Percentiles rank a stretch among this genome's conserved stretches.
These are phyloP conservation scores for Synodontis membranacea DNA, from an alignment of 2,113 vertebrate genomes.

Conservation along the genomic window DNA sequence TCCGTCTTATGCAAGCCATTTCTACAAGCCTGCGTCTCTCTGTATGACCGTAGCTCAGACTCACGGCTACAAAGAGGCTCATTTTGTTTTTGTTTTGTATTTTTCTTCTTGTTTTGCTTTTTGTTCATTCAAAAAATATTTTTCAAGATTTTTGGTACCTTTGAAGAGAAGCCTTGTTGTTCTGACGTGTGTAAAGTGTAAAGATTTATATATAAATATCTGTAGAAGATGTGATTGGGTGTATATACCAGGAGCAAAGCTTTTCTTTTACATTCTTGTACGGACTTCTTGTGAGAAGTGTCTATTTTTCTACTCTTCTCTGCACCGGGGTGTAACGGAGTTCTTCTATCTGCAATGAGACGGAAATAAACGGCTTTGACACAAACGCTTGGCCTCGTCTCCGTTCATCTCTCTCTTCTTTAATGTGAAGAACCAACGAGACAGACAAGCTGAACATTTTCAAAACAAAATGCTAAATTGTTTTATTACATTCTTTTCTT, in stretches of 20 bases:
- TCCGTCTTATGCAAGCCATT: constrained; percentile 64
- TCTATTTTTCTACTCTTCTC: constrained; percentile 66
- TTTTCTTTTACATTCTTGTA: constrained; percentile 58
- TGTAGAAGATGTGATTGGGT: constrained; percentile 48
- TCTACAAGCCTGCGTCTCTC: constrained; percentile 58
- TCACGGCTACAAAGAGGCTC: constrained; percentile 53
- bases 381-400: constrained; percentile 24
- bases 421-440: background rate
- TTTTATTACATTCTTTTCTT: background rate
- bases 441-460: no score
- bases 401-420: background rate
- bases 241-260: constrained; percentile 35
- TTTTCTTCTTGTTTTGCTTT: background rate
- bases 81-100: constrained; percentile 18
- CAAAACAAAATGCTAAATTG: no score
- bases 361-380: constrained; percentile 64
- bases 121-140: constrained; percentile 54
- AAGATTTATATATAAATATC: constrained; percentile 55
- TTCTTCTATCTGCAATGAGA: constrained; percentile 56
- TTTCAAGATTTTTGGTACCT: constrained; percentile 63
- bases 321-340: constrained; percentile 49
- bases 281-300: constrained; percentile 61
- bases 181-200: constrained; percentile 55
- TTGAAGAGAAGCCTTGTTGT: constrained; percentile 55
- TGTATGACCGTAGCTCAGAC: constrained; percentile 58